Evolutionary conservation across 1,140 invertebrate species (phyloP), one percentile per base, ranked within the genome.

Genomic region (Drosophila kepulauana): DNA sequence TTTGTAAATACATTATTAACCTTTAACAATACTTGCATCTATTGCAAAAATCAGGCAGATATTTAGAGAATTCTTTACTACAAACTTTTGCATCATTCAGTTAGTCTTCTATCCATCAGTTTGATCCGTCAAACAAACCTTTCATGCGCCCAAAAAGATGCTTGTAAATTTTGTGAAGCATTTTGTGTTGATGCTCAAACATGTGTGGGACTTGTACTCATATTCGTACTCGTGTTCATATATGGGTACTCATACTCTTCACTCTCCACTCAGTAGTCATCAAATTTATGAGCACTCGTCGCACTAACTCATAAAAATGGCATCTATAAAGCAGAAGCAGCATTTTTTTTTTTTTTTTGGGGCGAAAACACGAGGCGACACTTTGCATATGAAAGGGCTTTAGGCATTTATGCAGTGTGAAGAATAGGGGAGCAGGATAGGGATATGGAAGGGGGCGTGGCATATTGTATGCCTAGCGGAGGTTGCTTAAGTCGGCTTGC

Each of bases 231-330:
- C 11, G 25, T 52, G 11, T 51, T 30, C 28, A 7, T 33, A 8
- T 52, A 7, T 3, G 51, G 30, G 5, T 54, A 54, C 28, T 41
- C 25, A 43, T 56, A 78, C 82, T 38, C 35, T 25, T 25, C 20
- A 25, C 20, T 38, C 35, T 3, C 6, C 35, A 38, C 35, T 69
- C 73, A 66, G 73, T 71, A 63, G 69, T 70, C 79, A 82, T 87
- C 85, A 82, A 88, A 88, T 87, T 87, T 87, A 88, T 88, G 84
- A 56, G 77, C 84, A 84, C 77, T 87, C 74, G 74, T 81, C 74
- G 80, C 82, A 85, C 81, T 85, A 89, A 84, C 84, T 88, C 80
- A 81, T 88, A 84, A 88, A 88, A 88, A 70, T 76, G 75, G 61
- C 67, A 16, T 61, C 70, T 69, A 77, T 58, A 70, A 72, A 71